phyloP scores from a whole-genome alignment of 2,888 invertebrate genomes.

The Pandemis cinnamomeana region DNA sequence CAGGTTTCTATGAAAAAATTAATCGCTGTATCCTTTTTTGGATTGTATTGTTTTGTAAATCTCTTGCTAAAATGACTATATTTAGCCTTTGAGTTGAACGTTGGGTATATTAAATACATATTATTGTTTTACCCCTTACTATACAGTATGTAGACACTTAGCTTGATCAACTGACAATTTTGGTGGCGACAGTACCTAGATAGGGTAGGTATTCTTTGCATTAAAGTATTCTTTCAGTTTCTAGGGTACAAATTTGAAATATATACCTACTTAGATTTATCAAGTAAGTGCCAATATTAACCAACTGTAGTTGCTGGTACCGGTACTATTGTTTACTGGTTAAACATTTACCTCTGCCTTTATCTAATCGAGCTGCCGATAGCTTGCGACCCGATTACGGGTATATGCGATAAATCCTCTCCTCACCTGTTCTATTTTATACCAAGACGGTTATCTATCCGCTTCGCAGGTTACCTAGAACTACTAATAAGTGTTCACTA shows the following conservation, averaged over 20 bases:
- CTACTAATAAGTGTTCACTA: background rate
- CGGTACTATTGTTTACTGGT: slow-evolving; percentile 70
- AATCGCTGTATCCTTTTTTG: too few species aligned
- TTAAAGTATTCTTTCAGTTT: background rate
- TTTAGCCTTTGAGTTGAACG: too few species aligned
- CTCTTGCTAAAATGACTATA: too few species aligned
- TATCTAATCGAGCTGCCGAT: slow-evolving; percentile 81
- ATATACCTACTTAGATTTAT: background rate
- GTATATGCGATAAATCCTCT: slow-evolving; percentile 61
- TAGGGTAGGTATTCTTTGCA: background rate
- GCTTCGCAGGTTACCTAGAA: slow-evolving; percentile 30
- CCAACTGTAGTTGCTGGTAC: slow-evolving; percentile 36
- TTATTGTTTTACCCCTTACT: too few species aligned
- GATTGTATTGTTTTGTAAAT: too few species aligned
- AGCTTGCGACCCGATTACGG: slow-evolving; percentile 81
- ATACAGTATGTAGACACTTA: too few species aligned
- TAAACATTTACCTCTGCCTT: slow-evolving; percentile 74
- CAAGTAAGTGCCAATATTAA: background rate
- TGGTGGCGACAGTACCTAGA: background rate
- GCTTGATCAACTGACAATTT: background rate
- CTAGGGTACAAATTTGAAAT: background rate
- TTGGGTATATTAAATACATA: too few species aligned
- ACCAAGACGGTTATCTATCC: slow-evolving; percentile 45
- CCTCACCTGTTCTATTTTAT: slow-evolving; percentile 74
- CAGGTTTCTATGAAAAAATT: too few species aligned